Evolutionary conservation across 2,888 invertebrate genomes (phyloP).

Genomic region (Zhuqinia jingwanae): DNA sequence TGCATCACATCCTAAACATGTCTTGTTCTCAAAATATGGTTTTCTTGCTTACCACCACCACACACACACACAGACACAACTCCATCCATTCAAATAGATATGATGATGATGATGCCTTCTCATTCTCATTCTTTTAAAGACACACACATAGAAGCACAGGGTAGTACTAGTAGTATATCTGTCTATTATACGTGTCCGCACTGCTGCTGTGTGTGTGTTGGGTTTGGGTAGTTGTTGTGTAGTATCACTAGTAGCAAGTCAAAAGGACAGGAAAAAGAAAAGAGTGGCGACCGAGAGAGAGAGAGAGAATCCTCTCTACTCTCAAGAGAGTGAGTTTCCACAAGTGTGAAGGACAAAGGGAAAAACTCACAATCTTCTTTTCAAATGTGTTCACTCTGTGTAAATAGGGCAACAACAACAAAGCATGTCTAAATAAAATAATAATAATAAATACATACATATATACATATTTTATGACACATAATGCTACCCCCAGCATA

Average conservation of each 20-base stretch:
- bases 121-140: conserved; percentile 3
- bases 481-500: too few relatives aligned
- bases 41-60: neutral
- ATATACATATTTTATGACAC: neutral
- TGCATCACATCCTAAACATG: too few relatives aligned
- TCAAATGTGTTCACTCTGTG: conserved; percentile 56
- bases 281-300: neutral
- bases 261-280: conserved; percentile 29
- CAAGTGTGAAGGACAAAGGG: conserved; percentile 58
- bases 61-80: too few relatives aligned
- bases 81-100: neutral
- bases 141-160: too few relatives aligned
- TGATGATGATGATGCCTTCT: too few relatives aligned
- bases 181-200: too few relatives aligned
- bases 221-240: too few relatives aligned
- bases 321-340: conserved; percentile 9
- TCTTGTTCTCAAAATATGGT: too few relatives aligned
- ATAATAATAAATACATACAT: neutral
- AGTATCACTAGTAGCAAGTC: too few relatives aligned
- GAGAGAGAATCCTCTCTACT: neutral
- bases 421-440: conserved; percentile 47
- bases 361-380: conserved; percentile 31
- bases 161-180: too few relatives aligned
- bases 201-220: too few relatives aligned
- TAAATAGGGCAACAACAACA: conserved; percentile 61